Base-by-base conservation (phyloP, 2,797 vertebrate genomes). In the Enteromius anoplus region DNA sequence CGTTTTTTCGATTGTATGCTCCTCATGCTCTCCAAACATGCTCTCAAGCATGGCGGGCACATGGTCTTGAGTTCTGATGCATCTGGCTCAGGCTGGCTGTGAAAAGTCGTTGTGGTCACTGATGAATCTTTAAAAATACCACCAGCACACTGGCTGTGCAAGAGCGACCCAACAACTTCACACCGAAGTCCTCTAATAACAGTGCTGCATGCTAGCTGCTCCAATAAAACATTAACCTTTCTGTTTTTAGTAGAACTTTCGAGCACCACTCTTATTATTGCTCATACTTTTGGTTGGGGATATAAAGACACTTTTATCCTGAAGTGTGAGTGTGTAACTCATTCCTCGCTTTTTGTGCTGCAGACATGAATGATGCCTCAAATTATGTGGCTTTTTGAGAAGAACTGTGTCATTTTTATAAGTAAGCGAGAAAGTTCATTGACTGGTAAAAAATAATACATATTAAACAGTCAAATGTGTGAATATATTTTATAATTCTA, bases 141-240 rank as follows among this genome's bases (percentile, higher is more conserved):
- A 89, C 89, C 88, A 89, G 78, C 87, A 32, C 88, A 83, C 83
- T 32, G 66, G 79, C 82, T 86, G 84, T 76, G 77, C 82, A 90
- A 82, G 86, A 79, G 86, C 88, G 82, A 34, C 37, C 83, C 40
- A 75, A 83, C 86, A 87, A 75, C 87, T 91, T 91, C 89, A 90
- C 91, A 89, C 90, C 85, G 87, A 87, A 85, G 55, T 86, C 86
- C 84, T 88, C 68, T 91, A 88, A 89, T 88, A 68, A 88, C 85
- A 81, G 72, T 80, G 83, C 79, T 78, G 51, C 86, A 73, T 82
- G 87, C 49, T 69, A 88, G 79, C 17, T 40, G 45, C n/a, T 37
- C 58, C 17, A 12, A 14, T 78, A 78, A 78, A 60, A 58, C 73
- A 60, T 26, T 60, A 17, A 42, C 1, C 4, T 60, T 75, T 26